Base-by-base conservation (phyloP, 2,113 vertebrate species). In the Chaetops frenatus region DNA sequence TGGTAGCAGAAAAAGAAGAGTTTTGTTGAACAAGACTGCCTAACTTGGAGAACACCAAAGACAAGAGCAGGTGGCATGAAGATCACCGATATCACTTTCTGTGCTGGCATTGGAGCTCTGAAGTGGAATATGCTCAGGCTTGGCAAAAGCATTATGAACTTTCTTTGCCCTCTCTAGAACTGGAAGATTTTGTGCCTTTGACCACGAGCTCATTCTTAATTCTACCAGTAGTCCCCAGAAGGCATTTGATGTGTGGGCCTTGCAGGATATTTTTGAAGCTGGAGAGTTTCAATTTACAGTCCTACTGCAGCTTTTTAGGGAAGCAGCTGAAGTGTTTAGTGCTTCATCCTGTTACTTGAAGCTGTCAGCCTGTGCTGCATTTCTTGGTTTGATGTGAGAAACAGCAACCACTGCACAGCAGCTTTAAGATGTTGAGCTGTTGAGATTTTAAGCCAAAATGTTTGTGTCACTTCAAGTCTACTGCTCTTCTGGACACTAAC, bases 261-360 rank as follows among this genome's bases (percentile, higher is more conserved):
- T 35, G 10, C 19, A 58, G 25, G 8, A 8, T 72, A 36, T 35
- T 56, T 90, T 71, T 83, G 31, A 79, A 78, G 6, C 13, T 71
- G 38, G 3, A 16, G 7, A 45, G 22, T 50, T 91, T 81, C 7
- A 69, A 2, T 13, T 40, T 50, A 0, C 0, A 9, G 2, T 50
- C 17, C 12, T 65, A 27, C n/a, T 56, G 35, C 13, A 58, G 47
- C 15, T 44, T 80, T 87, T 86, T 36, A 25, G n/a, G 25, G 48
- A 85, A 44, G 35, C 5, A 45, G 44, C n/a, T 58, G 9, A 88
- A 44, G 4, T 25, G 12, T 65, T 36, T 33, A 14, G 20, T 61
- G 9, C 28, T 83, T 44, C 11, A 66, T 57, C 7, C 16, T 48
- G 1, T 17, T 76, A 9, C 15, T 76, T 29, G 20, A 47, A 74